Base-by-base conservation (phyloP, 2,797 vertebrate genomes). In the Rhinophrynus dorsalis region DNA sequence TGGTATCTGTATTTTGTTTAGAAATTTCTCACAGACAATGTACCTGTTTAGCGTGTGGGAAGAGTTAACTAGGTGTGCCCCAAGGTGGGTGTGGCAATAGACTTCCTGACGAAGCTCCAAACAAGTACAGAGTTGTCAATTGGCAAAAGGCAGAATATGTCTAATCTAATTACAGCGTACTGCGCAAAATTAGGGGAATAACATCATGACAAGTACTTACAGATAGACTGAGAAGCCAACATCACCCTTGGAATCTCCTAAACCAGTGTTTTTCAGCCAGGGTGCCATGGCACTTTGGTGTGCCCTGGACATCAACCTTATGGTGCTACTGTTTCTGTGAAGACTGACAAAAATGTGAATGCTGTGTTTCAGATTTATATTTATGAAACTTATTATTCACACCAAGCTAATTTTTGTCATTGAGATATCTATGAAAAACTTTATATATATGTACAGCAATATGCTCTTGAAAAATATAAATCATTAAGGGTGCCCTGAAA, bases 11-110 rank as follows among this genome's bases (percentile, higher is more conserved):
- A 12, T 44, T 54, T 38, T 13, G 60, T 35, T 60, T 62, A 61
- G 48, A 44, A 59, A 10, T 21, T 44, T 52, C 26, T 13, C 20
- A 8, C 37, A 20, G 44, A 37, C 35, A 47, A 30, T 21, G 18
- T 58, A 48, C 55, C 44, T 72, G 62, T 50, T 32, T 51, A 74
- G 37, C 33, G 42, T 59, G 77, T 81, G 78, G 75, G 75, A 77
- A 86, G 79, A 69, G 83, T 87, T 85, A 85, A 83, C 61, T 78
- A 83, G 88, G 80, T 75, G 80, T 5, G 78, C 77, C 75, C 77
- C 78, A 18, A 74, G 79, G 74, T 56, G 80, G 84, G 84, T 79
- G 79, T 79, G 81, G 79, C 81, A 64, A 37, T n/a, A 45, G 68
- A 56, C 78, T 61, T 59, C 64, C 69, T 52, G 54, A 35, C 48